phyloP scores from a whole-genome alignment of 2,113 vertebrate genomes.

The Edolisoma coerulescens region DNA sequence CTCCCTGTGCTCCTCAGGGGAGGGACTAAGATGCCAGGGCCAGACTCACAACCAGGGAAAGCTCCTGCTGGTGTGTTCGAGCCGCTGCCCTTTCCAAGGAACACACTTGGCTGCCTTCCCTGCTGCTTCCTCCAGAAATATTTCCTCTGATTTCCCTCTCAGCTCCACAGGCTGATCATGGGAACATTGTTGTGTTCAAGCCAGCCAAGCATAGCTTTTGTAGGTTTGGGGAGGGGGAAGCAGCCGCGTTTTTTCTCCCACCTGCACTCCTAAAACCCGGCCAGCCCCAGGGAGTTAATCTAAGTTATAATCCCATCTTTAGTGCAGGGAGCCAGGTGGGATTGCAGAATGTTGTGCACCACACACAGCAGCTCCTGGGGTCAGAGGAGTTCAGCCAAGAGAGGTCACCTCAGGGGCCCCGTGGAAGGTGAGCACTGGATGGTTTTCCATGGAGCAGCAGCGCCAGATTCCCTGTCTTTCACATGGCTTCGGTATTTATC shows the following conservation, averaged over 20 bases:
- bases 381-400: neutral
- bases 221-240: neutral
- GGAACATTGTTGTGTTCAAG: neutral
- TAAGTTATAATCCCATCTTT: neutral
- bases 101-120: neutral
- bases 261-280: neutral
- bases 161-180: neutral
- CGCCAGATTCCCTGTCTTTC: neutral
- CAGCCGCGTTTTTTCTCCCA: neutral
- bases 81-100: neutral
- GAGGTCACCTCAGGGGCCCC: neutral
- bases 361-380: neutral
- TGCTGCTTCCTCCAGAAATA: neutral
- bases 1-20: neutral
- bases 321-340: neutral
- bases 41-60: neutral
- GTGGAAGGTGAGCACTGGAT: neutral
- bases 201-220: neutral
- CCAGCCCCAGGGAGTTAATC: neutral
- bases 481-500: rapidly evolving
- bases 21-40: neutral
- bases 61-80: no score
- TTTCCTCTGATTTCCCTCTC: neutral
- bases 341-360: neutral
- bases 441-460: neutral